These are phyloP conservation scores for Cyanoramphus novaezelandiae DNA, from an alignment of 2,113 vertebrate species.

Conservation along the genomic window DNA sequence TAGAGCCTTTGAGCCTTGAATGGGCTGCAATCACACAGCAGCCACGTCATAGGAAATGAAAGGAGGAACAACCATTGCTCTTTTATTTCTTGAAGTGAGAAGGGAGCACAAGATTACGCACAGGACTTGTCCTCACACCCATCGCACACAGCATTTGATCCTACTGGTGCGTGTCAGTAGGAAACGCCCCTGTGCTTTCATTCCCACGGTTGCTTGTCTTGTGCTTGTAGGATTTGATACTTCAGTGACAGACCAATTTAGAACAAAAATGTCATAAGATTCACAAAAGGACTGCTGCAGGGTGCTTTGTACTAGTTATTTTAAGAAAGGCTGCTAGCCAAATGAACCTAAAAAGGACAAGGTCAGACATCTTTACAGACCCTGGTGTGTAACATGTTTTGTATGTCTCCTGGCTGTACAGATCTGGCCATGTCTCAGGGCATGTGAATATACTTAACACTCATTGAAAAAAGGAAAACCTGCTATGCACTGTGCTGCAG, in stretches of 20 bases:
- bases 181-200: rapidly evolving
- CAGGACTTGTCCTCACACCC: not conserved
- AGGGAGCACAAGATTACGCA: no score
- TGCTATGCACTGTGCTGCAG: not conserved
- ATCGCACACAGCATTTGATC: not conserved
- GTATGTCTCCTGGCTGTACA: not conserved
- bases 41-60: not conserved
- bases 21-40: not conserved
- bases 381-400: rapidly evolving
- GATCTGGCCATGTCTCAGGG: not conserved
- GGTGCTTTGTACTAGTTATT: not conserved
- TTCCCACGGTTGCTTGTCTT: not conserved
- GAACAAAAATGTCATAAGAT: not conserved
- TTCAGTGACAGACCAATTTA: not conserved
- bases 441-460: not conserved
- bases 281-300: not conserved
- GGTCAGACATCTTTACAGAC: not conserved
- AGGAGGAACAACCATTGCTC: not conserved
- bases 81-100: not conserved
- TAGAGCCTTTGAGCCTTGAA: not conserved
- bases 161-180: rapidly evolving
- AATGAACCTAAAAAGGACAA: not conserved
- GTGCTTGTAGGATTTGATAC: not conserved
- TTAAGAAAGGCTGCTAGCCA: not conserved
- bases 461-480: not conserved